phyloP scores from a whole-genome alignment of 2,888 invertebrate genomes.

The Diachrysia chrysitis region DNA sequence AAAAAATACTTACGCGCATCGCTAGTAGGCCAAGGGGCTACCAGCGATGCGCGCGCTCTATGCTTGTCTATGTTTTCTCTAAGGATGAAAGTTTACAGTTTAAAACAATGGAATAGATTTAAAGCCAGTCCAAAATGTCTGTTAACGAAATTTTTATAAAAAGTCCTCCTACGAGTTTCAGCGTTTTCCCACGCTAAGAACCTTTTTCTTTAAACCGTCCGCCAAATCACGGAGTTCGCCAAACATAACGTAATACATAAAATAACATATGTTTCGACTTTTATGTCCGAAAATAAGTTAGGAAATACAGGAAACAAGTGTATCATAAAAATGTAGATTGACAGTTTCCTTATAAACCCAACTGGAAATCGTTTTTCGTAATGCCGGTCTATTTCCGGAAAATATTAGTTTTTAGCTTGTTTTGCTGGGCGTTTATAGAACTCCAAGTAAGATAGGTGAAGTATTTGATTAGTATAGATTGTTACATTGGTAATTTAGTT shows the following conservation, averaged over 20 bases:
- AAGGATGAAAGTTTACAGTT: too few relatives aligned
- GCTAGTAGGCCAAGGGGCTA: too few relatives aligned
- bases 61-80: too few relatives aligned
- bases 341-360: slow-evolving; percentile 14
- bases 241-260: slow-evolving; percentile 9
- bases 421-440: background rate
- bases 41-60: too few relatives aligned
- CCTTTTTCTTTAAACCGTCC: background rate
- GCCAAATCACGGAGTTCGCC: background rate
- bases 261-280: slow-evolving; percentile 20
- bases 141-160: too few relatives aligned
- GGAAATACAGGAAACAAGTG: slow-evolving; percentile 19
- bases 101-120: too few relatives aligned
- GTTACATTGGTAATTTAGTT: background rate
- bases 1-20: too few relatives aligned
- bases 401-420: slow-evolving; percentile 2
- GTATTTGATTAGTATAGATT: background rate
- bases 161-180: background rate
- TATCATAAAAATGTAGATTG: slow-evolving; percentile 22
- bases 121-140: too few relatives aligned
- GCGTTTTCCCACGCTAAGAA: background rate
- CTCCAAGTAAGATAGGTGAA: background rate
- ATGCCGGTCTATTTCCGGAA: background rate
- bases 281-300: slow-evolving; percentile 9
- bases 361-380: background rate